phyloP scores from a whole-genome alignment of 2,113 vertebrate species.

The Pituophis catenifer region DNA sequence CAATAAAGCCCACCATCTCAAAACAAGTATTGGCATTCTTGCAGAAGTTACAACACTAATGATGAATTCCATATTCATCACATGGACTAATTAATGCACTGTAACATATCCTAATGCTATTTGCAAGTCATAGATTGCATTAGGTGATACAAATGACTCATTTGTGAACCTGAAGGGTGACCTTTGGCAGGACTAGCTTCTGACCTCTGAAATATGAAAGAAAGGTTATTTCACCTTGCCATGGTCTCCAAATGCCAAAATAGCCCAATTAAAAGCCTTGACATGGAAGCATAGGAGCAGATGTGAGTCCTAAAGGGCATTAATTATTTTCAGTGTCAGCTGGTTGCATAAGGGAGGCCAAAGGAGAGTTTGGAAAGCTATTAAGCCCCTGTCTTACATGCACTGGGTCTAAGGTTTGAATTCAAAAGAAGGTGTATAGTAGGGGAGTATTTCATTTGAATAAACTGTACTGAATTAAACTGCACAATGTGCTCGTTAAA shows the following conservation, averaged over 20 bases:
- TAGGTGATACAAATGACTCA: slow-evolving; percentile 84
- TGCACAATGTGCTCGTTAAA: slow-evolving; percentile 47
- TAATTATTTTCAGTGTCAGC: slow-evolving; percentile 87
- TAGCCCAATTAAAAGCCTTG: slow-evolving; percentile 89
- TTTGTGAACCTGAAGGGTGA: slow-evolving; percentile 83
- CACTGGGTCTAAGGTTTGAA: slow-evolving; percentile 74
- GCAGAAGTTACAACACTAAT: slow-evolving; percentile 71
- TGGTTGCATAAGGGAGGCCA: slow-evolving; percentile 82
- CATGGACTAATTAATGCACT: slow-evolving; percentile 80
- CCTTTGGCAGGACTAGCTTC: slow-evolving; percentile 80
- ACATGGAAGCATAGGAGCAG: slow-evolving; percentile 85
- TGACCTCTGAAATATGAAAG: slow-evolving; percentile 86
- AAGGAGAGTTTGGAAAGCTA: slow-evolving; percentile 82
- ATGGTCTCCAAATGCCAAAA: slow-evolving; percentile 89
- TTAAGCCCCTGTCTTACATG: slow-evolving; percentile 74
- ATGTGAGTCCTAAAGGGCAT: slow-evolving; percentile 85
- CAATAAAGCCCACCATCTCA: slow-evolving; percentile 68
- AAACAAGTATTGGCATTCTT: slow-evolving; percentile 77
- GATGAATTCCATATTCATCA: slow-evolving; percentile 79
- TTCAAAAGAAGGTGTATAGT: slow-evolving; percentile 62
- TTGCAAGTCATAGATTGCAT: slow-evolving; percentile 85
- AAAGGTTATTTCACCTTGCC: slow-evolving; percentile 86
- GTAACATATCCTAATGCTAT: slow-evolving; percentile 79
- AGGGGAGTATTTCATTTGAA: slow-evolving; percentile 58
- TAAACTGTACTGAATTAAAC: slow-evolving; percentile 33